phyloP scores from a whole-genome alignment of 1,140 invertebrate species.

The Neomicropteryx cornuta region DNA sequence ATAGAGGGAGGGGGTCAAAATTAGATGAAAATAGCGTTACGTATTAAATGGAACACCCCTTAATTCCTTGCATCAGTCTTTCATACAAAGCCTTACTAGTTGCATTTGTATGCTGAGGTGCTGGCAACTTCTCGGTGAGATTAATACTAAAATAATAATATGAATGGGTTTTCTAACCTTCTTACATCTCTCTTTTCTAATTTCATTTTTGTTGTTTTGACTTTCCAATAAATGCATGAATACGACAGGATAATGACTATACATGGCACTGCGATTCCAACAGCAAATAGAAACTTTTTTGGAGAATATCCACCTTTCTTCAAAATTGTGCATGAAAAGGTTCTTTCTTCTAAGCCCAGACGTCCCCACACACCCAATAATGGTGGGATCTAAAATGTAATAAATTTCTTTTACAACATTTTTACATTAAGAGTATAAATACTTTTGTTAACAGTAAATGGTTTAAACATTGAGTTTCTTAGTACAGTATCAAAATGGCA shows the following conservation, averaged over 20 bases:
- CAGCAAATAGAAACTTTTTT: conserved; percentile 74
- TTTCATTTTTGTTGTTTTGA: conserved; percentile 57
- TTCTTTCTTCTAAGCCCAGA: conserved; percentile 61
- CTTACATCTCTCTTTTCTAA: conserved; percentile 54
- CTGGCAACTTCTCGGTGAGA: no score
- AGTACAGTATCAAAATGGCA: no score
- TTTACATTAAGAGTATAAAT: background rate
- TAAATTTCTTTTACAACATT: conserved; percentile 16
- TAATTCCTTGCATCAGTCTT: no score
- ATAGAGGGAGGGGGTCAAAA: no score
- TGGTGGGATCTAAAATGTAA: conserved; percentile 59
- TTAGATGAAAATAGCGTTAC: no score
- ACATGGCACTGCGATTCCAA: conserved; percentile 73
- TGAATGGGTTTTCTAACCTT: conserved; percentile 42
- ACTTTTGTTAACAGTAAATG: background rate
- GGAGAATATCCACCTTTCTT: conserved; percentile 63
- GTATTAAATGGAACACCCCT: no score
- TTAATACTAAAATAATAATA: conserved; percentile 3
- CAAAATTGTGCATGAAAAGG: conserved; percentile 80
- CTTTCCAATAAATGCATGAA: conserved; percentile 74
- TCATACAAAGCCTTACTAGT: no score
- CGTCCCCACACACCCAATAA: conserved; percentile 72
- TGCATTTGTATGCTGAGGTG: no score
- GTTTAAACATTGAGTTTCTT: no score
- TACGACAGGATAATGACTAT: conserved; percentile 74